A percentile compares a stretch with the other conserved stretches of the same genome.
Evolutionary conservation across 1,140 invertebrate genomes (phyloP).

Genomic region (Magallana gigas): DNA sequence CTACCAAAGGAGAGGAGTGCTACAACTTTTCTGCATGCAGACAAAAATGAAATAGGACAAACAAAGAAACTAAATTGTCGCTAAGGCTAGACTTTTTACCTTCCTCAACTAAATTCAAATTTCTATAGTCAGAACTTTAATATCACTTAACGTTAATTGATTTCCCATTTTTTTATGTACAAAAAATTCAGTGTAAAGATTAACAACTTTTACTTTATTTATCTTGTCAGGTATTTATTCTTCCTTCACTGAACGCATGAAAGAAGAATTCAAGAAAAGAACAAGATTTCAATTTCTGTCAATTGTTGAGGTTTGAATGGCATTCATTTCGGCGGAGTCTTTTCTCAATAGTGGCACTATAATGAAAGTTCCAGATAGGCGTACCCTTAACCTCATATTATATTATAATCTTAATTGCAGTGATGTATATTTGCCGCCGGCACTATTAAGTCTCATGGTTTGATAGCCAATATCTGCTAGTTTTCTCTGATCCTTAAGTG

Average conservation of each 20-base stretch:
- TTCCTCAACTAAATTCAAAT: no score
- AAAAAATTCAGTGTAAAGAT: constrained; percentile 3
- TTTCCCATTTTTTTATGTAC: background rate
- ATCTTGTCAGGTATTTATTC: background rate
- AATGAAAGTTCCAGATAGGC: background rate
- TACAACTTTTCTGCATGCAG: no score
- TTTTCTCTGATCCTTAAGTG: background rate
- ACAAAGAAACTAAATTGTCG: no score
- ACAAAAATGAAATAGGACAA: no score
- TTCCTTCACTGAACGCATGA: background rate
- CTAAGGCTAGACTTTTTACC: no score
- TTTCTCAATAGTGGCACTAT: constrained; percentile 2
- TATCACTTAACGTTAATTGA: no score
- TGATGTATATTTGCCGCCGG: constrained; percentile 30
- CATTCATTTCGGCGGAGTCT: background rate
- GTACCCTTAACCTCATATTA: background rate
- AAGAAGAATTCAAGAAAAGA: background rate
- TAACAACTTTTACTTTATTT: constrained; percentile 33
- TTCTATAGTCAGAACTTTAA: no score
- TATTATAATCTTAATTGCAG: constrained; percentile 27
- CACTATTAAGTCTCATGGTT: constrained; percentile 28
- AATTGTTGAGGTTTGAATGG: constrained; percentile 10
- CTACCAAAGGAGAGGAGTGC: no score
- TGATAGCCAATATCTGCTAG: constrained; percentile 9
- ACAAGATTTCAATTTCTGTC: constrained; percentile 33